Percentiles rank a stretch among this genome's conserved stretches.
Evolutionary conservation across 2,113 vertebrate species (phyloP).

Genomic region (Vulpes lagopus): DNA sequence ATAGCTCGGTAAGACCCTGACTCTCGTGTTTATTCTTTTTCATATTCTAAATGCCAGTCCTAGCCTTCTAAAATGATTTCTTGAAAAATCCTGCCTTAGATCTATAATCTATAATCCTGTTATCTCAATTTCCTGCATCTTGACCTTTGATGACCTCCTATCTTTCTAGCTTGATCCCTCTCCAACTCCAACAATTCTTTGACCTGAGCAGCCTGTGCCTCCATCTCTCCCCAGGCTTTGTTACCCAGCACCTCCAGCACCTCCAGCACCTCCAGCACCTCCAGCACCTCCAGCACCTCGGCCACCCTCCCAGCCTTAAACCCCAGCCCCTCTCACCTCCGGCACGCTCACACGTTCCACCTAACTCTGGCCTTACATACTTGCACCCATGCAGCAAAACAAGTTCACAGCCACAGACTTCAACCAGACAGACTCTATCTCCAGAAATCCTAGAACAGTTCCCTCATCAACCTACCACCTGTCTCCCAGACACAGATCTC

Average conservation of each 20-base stretch:
- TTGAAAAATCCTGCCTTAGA: conserved; percentile 53
- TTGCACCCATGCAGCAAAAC: background rate
- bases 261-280: no score
- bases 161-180: background rate
- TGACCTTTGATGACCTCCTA: background rate
- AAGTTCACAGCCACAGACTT: background rate
- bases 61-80: conserved; percentile 12
- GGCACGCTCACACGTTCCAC: background rate
- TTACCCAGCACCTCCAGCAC: no score
- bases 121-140: background rate
- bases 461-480: background rate
- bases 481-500: background rate
- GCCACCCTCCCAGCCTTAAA: background rate
- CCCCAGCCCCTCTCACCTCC: background rate
- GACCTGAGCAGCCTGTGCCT: background rate
- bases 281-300: background rate
- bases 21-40: background rate
- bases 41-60: background rate
- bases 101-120: background rate
- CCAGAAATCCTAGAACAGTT: background rate
- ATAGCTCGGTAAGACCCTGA: background rate
- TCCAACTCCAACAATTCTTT: background rate
- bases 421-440: background rate
- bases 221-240: background rate
- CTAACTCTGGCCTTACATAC: background rate